These are phyloP conservation scores for Phalanger gymnotis DNA, from an alignment of 2,797 vertebrate species.

Conservation along the genomic window DNA sequence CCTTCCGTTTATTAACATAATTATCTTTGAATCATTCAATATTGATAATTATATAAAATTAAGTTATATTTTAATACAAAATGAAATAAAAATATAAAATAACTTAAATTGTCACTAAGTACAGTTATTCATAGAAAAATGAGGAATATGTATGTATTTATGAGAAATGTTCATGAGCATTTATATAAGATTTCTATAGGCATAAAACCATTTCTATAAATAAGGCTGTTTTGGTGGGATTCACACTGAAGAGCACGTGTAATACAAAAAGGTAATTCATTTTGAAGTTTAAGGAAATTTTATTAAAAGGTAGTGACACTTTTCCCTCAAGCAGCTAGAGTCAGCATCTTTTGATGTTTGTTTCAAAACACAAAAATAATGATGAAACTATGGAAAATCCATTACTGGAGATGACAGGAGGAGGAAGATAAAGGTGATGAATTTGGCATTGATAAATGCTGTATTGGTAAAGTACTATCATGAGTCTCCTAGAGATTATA, in stretches of 20 bases:
- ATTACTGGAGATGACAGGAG: not conserved
- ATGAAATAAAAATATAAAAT: not conserved
- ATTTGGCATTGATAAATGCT: slow-evolving; percentile 10
- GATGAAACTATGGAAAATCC: not conserved
- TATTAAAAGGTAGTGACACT: not conserved
- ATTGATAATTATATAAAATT: not conserved
- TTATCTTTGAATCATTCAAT: not conserved
- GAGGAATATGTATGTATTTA: too few species aligned
- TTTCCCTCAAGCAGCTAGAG: not conserved
- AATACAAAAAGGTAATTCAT: not conserved
- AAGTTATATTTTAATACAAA: not conserved
- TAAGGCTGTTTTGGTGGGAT: not conserved
- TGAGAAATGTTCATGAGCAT: too few species aligned
- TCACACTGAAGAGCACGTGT: not conserved
- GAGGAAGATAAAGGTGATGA: not conserved
- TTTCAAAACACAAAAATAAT: slow-evolving; percentile 30
- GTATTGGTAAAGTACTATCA: not conserved
- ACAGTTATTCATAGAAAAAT: too few species aligned
- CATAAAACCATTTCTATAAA: not conserved
- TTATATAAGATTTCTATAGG: too few species aligned
- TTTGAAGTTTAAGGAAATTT: not conserved
- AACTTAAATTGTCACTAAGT: too few species aligned
- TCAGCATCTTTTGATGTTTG: not conserved
- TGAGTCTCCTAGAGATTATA: slow-evolving; percentile 13
- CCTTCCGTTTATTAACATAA: not conserved